phyloP scores from a whole-genome alignment of 2,113 vertebrate genomes.

The Rhynchopsitta pachyrhyncha region DNA sequence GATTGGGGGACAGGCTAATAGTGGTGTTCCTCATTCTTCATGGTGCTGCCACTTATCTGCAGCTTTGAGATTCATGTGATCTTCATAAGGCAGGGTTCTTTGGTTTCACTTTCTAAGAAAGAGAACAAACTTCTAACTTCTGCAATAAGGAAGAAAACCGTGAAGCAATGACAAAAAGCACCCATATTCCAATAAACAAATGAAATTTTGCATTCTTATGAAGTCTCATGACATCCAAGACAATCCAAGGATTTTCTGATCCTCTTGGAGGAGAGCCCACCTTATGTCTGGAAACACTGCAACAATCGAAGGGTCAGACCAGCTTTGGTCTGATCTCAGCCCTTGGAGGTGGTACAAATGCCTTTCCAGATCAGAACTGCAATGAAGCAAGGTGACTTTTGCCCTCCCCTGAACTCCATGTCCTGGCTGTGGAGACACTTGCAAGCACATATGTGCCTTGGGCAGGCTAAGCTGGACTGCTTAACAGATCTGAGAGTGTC shows the following conservation, averaged over 20 bases:
- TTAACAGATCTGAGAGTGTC: neutral
- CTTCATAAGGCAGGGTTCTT: neutral
- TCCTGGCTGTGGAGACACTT: neutral
- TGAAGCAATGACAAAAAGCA: neutral
- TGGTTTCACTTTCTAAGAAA: neutral
- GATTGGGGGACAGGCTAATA: neutral
- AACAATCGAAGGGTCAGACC: neutral
- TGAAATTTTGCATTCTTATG: neutral
- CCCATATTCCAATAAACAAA: neutral
- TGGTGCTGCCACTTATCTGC: neutral
- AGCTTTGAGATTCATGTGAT: neutral
- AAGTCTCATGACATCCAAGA: neutral
- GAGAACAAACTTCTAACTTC: neutral
- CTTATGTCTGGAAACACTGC: neutral
- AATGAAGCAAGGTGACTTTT: neutral
- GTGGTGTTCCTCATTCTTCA: neutral
- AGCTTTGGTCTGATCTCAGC: neutral
- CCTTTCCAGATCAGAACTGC: neutral
- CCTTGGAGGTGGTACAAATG: neutral
- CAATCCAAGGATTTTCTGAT: neutral
- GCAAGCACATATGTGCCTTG: neutral
- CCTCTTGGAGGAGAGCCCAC: neutral
- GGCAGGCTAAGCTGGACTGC: neutral
- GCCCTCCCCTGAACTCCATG: neutral
- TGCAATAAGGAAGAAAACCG: neutral